Evolutionary conservation across 2,888 invertebrate genomes (phyloP).

Genomic region (Eretmocerus hayati): DNA sequence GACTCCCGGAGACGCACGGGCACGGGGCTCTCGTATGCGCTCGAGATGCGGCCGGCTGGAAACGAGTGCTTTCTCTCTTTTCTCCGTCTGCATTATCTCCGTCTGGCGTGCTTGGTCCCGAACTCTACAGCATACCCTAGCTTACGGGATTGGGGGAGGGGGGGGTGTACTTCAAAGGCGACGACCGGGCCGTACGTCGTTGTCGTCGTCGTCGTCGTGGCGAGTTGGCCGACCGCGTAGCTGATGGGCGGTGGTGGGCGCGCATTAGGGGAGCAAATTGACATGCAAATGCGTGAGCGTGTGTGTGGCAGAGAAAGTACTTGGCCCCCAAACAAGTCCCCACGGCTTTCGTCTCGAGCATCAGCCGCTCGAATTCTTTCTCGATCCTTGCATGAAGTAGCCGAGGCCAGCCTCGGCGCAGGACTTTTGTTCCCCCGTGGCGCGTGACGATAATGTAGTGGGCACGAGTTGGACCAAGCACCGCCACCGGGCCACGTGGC

Average conservation of each 20-base stretch:
- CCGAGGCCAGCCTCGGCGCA: background rate
- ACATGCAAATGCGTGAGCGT: no score
- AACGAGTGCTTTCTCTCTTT: slow-evolving; percentile 22
- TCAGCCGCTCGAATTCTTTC: slow-evolving; percentile 15
- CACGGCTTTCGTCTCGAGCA: no score
- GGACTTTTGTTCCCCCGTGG: background rate
- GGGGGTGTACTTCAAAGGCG: slow-evolving; percentile 30
- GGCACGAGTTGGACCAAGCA: background rate
- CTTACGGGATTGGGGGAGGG: no score
- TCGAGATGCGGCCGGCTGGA: slow-evolving; percentile 22
- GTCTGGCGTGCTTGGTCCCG: no score
- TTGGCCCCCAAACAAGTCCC: no score
- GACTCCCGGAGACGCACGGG: no score
- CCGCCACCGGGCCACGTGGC: background rate
- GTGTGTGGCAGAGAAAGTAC: no score
- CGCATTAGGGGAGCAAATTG: slow-evolving; percentile 24
- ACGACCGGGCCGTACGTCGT: slow-evolving; percentile 16
- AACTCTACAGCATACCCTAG: no score
- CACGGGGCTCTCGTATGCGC: background rate
- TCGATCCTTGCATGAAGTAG: slow-evolving; percentile 12
- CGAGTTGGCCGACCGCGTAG: slow-evolving; percentile 19
- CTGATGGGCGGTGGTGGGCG: slow-evolving; percentile 12
- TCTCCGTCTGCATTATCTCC: slow-evolving; percentile 5
- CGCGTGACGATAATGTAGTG: no score
- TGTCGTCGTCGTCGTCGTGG: slow-evolving; percentile 10